A percentile compares a stretch with the other conserved stretches of the same genome.
These are phyloP conservation scores for Poeciliopsis occidentalis DNA, from an alignment of 2,113 vertebrate species.

Conservation along the genomic window DNA sequence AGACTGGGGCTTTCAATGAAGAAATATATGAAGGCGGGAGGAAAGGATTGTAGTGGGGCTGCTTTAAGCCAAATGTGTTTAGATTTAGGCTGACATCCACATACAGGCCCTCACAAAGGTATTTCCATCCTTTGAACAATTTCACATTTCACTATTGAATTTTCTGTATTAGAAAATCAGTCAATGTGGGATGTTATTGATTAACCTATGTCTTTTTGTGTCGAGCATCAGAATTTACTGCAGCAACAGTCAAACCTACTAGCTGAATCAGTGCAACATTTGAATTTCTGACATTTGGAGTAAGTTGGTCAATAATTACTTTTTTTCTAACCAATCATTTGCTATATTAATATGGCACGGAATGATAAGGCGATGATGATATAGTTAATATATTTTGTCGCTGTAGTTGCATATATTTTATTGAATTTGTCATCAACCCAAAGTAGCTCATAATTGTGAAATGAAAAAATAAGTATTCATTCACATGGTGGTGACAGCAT, in stretches of 20 bases:
- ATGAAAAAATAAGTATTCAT: neutral
- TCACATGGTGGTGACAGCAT: neutral
- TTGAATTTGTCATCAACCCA: neutral
- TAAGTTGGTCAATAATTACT: neutral
- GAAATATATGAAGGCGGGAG: conserved; percentile 59
- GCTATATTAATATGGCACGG: neutral
- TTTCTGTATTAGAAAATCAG: neutral
- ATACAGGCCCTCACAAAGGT: conserved; percentile 2
- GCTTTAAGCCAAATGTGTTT: conserved; percentile 65
- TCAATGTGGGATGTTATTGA: neutral
- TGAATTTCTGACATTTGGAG: neutral
- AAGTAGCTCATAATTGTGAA: neutral
- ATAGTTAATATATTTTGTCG: neutral
- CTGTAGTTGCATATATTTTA: neutral
- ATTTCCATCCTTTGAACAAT: neutral
- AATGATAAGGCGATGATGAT: neutral
- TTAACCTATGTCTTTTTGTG: neutral
- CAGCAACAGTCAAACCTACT: too few species aligned
- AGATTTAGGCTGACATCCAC: conserved; percentile 53
- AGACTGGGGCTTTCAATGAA: conserved; percentile 60
- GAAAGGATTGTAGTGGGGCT: conserved; percentile 58
- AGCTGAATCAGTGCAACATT: neutral
- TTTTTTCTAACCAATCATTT: neutral
- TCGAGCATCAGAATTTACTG: neutral
- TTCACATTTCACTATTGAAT: neutral